phyloP scores from a whole-genome alignment of 2,797 vertebrate species.

The Cynodonichthys magdalenae region DNA sequence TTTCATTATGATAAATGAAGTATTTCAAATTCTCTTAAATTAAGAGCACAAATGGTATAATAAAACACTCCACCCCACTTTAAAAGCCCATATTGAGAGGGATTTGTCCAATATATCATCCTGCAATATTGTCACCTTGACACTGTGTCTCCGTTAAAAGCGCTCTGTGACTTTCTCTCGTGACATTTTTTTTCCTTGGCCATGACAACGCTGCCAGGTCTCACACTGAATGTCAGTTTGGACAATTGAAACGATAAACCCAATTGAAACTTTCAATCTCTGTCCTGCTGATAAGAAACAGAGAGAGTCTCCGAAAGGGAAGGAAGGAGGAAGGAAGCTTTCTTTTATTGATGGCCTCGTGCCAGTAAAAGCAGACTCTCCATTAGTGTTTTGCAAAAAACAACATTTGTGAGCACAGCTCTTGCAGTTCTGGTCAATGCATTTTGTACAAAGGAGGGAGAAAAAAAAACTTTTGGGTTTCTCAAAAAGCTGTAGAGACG shows the following conservation, averaged over 20 bases:
- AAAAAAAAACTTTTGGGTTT: constrained; percentile 10
- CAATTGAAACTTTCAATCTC: constrained; percentile 74
- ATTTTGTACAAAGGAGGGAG: constrained; percentile 26
- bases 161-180: constrained; percentile 25
- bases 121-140: constrained; percentile 5
- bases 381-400: constrained; percentile 60
- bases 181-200: constrained; percentile 24
- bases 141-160: constrained; percentile 14
- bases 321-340: constrained; percentile 8
- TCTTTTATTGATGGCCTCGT: constrained; percentile 54
- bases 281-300: constrained; percentile 69
- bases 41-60: background rate
- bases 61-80: background rate
- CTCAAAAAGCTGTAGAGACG: constrained; percentile 7
- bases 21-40: background rate
- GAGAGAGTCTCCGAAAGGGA: constrained; percentile 36
- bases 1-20: background rate
- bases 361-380: constrained; percentile 64
- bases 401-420: constrained; percentile 57
- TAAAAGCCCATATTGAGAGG: no score
- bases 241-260: constrained; percentile 74
- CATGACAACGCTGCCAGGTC: constrained; percentile 49
- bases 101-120: background rate
- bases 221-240: constrained; percentile 62
- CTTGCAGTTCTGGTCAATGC: constrained; percentile 48